Evolutionary conservation across 2,888 invertebrate species (phyloP), one percentile per base, ranked within the genome.

Genomic region (Acanthosepion lycidas): DNA sequence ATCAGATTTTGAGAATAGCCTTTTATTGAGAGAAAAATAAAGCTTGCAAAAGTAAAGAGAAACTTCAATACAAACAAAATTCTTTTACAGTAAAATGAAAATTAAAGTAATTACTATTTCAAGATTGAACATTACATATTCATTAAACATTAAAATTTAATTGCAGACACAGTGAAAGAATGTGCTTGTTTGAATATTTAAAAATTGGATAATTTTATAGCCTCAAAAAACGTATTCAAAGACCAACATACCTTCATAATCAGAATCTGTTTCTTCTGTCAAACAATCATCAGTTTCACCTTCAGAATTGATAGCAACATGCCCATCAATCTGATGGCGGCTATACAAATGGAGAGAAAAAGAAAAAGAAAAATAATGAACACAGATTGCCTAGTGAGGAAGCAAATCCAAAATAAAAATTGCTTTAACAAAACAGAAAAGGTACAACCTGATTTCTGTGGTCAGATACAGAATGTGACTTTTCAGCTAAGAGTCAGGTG

Each of bases 241-340:
- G 12, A 48, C 49, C 4, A 23, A 51, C 53, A 53, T 93, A 51
- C 93, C 93, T 93, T 93, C 93, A 93, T 93, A 93, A 51, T 93
- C 93, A 23, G 93, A 93, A 93, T 53, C 93, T 6, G 48, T 93
- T 93, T 93, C 93, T 49, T 93, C 93, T 0, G 93, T 93, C 28
- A 93, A 53, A n/a, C 48, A 93, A 49, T 93, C 93, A 49, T 93
- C 93, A 53, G 93, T 53, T 93, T 93, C 93, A 53, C 93, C 93
- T 51, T 93, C 93, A 93, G 93, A 93, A 93, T 93, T 93, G 53
- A 93, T 93, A 18, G 93, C 53, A 78, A 78, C 78, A 78, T 78
- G 78, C 33, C 78, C 78, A 78, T 78, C 78, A 33, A n/a, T 33
- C 12, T n/a, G 78, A 33, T n/a, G n/a, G 15, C 78, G 78, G 78